Conservation (phyloP, 2,113 vertebrate genomes). For the Sylvilagus bachmani region DNA sequence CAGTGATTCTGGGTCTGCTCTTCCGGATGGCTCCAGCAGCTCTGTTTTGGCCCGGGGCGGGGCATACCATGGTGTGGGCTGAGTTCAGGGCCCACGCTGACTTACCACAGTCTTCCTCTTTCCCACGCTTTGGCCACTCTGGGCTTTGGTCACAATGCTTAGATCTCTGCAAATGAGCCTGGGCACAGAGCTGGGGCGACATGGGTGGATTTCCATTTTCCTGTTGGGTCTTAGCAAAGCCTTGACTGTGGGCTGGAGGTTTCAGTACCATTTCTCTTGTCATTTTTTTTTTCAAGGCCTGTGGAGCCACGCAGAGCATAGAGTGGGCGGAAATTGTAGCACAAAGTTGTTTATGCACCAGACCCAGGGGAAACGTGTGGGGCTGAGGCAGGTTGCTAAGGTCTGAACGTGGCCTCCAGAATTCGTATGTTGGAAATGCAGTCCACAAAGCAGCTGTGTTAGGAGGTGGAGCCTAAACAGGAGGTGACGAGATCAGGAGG, state of each 20-base stretch:
- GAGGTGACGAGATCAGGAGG: background rate
- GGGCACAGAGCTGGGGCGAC: background rate
- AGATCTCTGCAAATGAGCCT: background rate
- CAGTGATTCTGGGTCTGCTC: background rate
- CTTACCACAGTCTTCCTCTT: background rate
- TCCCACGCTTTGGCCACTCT: background rate
- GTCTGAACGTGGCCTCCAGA: background rate
- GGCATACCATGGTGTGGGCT: background rate
- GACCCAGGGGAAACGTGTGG: background rate
- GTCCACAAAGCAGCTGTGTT: background rate
- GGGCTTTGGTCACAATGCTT: background rate
- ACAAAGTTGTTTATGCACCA: background rate
- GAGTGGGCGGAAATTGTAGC: background rate
- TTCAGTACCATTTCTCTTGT: conserved; percentile 16
- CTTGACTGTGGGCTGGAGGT: background rate
- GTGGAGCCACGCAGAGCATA: background rate
- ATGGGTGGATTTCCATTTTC: background rate
- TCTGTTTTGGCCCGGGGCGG: background rate
- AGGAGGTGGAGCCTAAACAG: background rate
- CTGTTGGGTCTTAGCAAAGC: background rate
- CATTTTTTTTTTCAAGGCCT: conserved; percentile 1
- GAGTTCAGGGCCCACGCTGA: fast-evolving
- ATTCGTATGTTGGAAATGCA: background rate
- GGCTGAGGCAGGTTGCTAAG: background rate
- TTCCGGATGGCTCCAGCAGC: background rate